Evolutionary conservation across 2,113 vertebrate species (phyloP).

Genomic region (Oryzias javanicus): DNA sequence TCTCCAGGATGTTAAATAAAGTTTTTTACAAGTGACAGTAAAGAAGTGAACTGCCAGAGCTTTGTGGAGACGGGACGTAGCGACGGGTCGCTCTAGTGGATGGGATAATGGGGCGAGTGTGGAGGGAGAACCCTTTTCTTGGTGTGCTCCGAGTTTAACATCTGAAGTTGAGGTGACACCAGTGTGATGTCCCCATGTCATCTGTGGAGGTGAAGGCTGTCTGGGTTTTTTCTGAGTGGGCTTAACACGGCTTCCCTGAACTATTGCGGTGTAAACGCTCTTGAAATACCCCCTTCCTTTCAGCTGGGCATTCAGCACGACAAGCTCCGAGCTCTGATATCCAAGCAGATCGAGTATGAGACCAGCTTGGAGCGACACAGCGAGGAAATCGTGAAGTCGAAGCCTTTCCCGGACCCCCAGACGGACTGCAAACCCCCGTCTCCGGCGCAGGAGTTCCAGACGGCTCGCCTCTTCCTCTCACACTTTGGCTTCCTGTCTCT

Average conservation of each 20-base stretch:
- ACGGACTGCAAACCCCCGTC: constrained; percentile 90
- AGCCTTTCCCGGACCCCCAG: constrained; percentile 85
- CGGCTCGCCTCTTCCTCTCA: constrained; percentile 93
- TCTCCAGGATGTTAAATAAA: neutral
- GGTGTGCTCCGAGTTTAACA: too few relatives aligned
- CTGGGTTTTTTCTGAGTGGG: neutral
- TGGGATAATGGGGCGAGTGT: too few relatives aligned
- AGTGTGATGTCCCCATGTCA: constrained; percentile 2
- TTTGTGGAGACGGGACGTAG: too few relatives aligned
- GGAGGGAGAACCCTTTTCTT: too few relatives aligned
- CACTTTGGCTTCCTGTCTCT: constrained; percentile 95
- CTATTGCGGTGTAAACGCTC: neutral
- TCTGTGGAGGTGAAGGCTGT: neutral
- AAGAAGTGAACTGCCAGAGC: too few relatives aligned
- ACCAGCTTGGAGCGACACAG: constrained; percentile 82
- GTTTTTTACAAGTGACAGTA: neutral
- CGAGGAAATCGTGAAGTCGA: constrained; percentile 84
- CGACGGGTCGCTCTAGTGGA: too few relatives aligned
- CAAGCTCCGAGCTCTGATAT: constrained; percentile 87
- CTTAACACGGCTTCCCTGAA: neutral
- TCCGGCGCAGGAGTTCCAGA: constrained; percentile 93
- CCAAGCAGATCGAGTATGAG: constrained; percentile 90
- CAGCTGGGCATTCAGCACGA: constrained; percentile 91
- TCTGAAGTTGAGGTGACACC: neutral
- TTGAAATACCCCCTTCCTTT: constrained; percentile 2